These are phyloP conservation scores for Mormyrops boulengeri DNA, from an alignment of 2,797 vertebrate species.

Conservation along the genomic window DNA sequence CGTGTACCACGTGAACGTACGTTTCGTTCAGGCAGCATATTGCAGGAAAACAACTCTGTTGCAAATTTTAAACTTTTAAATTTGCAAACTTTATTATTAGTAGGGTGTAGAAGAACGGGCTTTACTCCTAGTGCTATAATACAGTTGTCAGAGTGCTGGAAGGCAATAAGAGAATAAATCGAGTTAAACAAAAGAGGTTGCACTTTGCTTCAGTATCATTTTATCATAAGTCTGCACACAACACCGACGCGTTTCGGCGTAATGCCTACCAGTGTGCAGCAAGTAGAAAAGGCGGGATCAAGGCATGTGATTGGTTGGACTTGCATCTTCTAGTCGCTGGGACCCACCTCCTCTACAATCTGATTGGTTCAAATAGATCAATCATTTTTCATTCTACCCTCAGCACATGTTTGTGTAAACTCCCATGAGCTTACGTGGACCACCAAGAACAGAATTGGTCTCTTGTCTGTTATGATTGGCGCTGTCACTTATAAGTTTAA, in stretches of 20 bases:
- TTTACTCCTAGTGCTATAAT: background rate
- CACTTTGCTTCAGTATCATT: background rate
- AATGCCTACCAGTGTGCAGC: background rate
- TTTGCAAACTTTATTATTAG: background rate
- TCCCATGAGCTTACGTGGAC: background rate
- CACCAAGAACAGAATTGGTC: background rate
- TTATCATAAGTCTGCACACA: background rate
- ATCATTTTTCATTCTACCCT: background rate
- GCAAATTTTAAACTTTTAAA: background rate
- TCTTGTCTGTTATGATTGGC: background rate
- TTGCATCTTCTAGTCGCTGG: background rate
- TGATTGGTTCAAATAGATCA: background rate
- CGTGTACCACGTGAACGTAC: background rate
- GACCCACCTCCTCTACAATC: background rate
- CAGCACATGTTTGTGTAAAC: background rate
- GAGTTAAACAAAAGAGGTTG: background rate
- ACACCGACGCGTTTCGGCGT: background rate
- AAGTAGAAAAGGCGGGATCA: background rate
- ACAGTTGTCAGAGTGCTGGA: background rate
- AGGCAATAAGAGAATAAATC: background rate
- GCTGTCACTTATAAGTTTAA: background rate
- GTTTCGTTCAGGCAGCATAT: background rate
- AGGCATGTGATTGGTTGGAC: background rate
- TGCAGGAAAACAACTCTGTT: background rate
- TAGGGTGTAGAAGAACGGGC: background rate